Base-by-base conservation (phyloP, 2,888 invertebrate species). In the Shargacucullia verbasci region DNA sequence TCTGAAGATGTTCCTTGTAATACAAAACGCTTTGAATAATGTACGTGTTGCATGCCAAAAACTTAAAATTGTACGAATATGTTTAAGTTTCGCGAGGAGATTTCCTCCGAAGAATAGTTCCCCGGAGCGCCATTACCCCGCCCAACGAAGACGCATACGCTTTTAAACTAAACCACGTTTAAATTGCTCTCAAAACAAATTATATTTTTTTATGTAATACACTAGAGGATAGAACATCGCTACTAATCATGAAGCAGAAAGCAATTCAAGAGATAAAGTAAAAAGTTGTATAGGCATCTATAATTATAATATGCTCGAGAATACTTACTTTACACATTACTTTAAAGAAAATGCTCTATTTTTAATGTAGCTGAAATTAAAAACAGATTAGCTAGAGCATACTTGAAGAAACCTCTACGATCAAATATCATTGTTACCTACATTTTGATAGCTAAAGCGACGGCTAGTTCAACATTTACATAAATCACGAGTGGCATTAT, bases 161-260 rank as follows among this genome's bases (percentile, higher is more conserved):
- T 87, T 87, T 88, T 87, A 88, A 86, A 88, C 85, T 84, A 83
- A 87, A 87, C 85, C 83, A 80, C 78, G 76, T 80, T 80, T 84
- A 85, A 85, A 87, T 83, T 82, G 79, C 82, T 79, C 77, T 57
- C 73, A 73, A 72, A 81, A 82, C 67, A 81, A 81, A 82, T 82
- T 80, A 82, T 72, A 76, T 60, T 76, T 77, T 74, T 78, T 71
- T 64, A 70, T 59, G 20, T 68, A 65, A 71, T 64, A 70, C 62
- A 52, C 62, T 56, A 20, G 46, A 56, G 70, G 48, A 54, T 60
- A 61, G 44, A 41, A 56, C 45, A 55, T 43, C 43, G 33, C 54
- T 50, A 69, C 50, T 59, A 57, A 72, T 72, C 69, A 72, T 57
- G 54, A 39, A 70, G 57, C 45, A 55, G 52, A 70, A 70, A 70